Evolutionary conservation across 1,140 invertebrate genomes (phyloP).

Genomic region (Phenacoccus solenopsis): DNA sequence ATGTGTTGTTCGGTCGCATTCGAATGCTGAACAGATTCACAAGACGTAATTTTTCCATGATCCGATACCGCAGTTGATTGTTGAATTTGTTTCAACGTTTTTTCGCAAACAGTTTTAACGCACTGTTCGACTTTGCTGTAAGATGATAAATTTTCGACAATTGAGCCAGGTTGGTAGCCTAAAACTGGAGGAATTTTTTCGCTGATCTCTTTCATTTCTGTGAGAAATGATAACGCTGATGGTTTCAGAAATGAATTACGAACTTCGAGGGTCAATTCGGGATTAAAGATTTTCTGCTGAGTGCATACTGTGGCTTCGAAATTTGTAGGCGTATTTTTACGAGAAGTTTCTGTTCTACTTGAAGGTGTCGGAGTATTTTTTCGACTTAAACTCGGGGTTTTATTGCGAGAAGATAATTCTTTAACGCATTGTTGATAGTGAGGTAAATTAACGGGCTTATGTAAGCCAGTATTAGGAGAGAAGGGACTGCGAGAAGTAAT

Average conservation of each 20-base stretch:
- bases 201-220: neutral
- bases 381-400: neutral
- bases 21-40: neutral
- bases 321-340: slow-evolving; percentile 5
- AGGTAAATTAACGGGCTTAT: slow-evolving; percentile 35
- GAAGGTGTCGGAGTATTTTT: neutral
- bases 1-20: neutral
- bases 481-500: slow-evolving; percentile 13
- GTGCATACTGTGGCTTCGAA: neutral
- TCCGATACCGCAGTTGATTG: no score
- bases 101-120: neutral
- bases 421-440: slow-evolving; percentile 39
- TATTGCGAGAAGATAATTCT: neutral
- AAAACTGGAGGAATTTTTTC: slow-evolving; percentile 10
- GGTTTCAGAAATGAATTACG: no score
- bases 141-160: neutral
- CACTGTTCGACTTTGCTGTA: neutral
- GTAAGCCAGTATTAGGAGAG: slow-evolving; percentile 25
- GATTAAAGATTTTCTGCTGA: neutral
- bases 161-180: slow-evolving; percentile 11
- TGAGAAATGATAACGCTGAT: neutral
- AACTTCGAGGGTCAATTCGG: neutral
- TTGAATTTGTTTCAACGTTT: neutral
- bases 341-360: neutral
- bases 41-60: no score